Conservation (phyloP, 2,888 invertebrate genomes). For the Aphodius granarius region DNA sequence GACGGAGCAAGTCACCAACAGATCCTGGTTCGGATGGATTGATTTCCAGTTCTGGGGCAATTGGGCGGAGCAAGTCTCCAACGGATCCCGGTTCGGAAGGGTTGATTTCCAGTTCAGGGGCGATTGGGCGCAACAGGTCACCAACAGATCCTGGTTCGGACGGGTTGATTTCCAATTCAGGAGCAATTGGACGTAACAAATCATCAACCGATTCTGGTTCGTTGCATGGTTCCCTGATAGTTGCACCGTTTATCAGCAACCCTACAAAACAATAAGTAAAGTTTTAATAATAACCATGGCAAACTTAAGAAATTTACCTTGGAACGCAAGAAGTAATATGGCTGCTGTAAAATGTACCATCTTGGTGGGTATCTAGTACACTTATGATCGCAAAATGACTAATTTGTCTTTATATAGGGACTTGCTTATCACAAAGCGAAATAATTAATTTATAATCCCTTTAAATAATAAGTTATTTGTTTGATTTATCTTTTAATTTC, state of each 20-base stretch:
- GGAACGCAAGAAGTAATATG: background rate
- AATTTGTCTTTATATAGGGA: background rate
- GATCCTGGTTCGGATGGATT: background rate
- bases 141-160: background rate
- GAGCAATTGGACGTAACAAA: background rate
- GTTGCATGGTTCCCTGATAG: background rate
- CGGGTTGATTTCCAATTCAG: background rate
- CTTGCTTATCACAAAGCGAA: background rate
- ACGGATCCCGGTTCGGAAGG: background rate
- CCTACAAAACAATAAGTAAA: background rate
- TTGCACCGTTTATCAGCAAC: slow-evolving; percentile 2
- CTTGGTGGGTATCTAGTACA: background rate
- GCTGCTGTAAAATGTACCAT: background rate
- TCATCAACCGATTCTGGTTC: background rate
- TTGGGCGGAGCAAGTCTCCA: background rate
- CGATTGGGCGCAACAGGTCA: background rate
- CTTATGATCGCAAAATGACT: background rate
- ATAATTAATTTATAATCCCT: background rate
- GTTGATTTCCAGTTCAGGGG: background rate
- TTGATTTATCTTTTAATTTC: background rate
- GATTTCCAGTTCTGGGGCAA: background rate
- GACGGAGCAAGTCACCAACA: background rate
- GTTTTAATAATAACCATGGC: background rate
- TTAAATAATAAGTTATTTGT: background rate
- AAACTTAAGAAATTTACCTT: background rate